Conservation (phyloP, 2,888 invertebrate genomes). For the Andrena marginata region DNA sequence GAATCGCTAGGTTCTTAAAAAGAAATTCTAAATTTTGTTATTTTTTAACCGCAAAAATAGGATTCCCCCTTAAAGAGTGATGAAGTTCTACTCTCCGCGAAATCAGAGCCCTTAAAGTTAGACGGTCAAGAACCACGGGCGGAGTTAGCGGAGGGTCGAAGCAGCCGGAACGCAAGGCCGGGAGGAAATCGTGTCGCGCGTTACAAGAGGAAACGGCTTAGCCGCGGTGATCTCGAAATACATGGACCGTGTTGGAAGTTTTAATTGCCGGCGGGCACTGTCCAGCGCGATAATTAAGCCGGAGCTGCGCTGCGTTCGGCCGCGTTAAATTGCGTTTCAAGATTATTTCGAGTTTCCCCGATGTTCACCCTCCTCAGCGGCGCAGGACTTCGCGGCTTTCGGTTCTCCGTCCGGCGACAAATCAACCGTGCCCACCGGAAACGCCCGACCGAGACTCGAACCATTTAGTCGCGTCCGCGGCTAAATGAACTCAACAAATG, state of each 20-base stretch:
- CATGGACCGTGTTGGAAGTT: conserved; percentile 61
- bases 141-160: background rate
- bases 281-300: conserved; percentile 56
- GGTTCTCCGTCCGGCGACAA: conserved; percentile 41
- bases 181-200: background rate
- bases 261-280: conserved; percentile 61
- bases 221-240: conserved; percentile 7
- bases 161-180: background rate
- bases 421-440: conserved; percentile 28
- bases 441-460: background rate
- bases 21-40: too few relatives aligned
- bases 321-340: conserved; percentile 42
- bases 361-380: background rate
- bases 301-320: conserved; percentile 23
- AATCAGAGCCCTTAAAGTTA: background rate
- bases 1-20: too few relatives aligned
- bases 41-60: too few relatives aligned
- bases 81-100: too few relatives aligned
- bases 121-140: background rate
- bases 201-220: background rate
- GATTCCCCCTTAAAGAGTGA: too few relatives aligned
- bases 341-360: conserved; percentile 48
- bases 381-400: conserved; percentile 1
- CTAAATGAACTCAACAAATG: conserved; percentile 14
- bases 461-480: background rate